Evolutionary conservation across 1,140 invertebrate genomes (phyloP).

Genomic region (Hermetia illucens): DNA sequence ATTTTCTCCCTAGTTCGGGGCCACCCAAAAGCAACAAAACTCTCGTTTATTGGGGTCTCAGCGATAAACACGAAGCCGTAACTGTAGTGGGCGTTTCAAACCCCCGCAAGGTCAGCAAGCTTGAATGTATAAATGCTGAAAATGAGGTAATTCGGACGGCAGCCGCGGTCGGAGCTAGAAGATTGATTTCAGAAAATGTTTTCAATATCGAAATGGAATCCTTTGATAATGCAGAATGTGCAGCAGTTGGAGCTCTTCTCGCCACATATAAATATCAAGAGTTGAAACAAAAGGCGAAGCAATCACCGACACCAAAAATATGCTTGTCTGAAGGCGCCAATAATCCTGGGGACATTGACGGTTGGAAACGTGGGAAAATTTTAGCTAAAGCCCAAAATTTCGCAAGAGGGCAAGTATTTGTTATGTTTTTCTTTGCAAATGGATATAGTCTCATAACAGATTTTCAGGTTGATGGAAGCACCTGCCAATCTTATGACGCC

Average conservation of each 20-base stretch:
- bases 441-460: background rate
- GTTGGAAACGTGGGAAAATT: slow-evolving; percentile 50
- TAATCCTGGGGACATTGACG: slow-evolving; percentile 32
- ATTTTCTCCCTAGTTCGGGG: too few relatives aligned
- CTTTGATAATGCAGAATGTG: slow-evolving; percentile 50
- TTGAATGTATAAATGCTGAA: slow-evolving; percentile 46
- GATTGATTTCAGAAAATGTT: slow-evolving; percentile 41
- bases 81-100: slow-evolving; percentile 53
- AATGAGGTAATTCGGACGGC: slow-evolving; percentile 49
- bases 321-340: slow-evolving; percentile 19
- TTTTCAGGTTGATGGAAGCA: slow-evolving; percentile 47
- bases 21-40: too few relatives aligned
- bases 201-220: slow-evolving; percentile 46
- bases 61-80: slow-evolving; percentile 36
- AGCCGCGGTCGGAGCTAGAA: slow-evolving; percentile 47
- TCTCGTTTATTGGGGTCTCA: slow-evolving; percentile 49
- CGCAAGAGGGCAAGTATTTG: slow-evolving; percentile 40
- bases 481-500: slow-evolving; percentile 76
- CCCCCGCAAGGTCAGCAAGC: slow-evolving; percentile 33
- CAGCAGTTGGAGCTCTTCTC: slow-evolving; percentile 52
- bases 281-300: slow-evolving; percentile 43
- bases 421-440: too few relatives aligned
- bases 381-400: slow-evolving; percentile 69
- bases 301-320: slow-evolving; percentile 34
- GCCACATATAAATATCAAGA: slow-evolving; percentile 51